Evolutionary conservation across 2,797 vertebrate genomes (phyloP), one percentile per base, ranked within the genome.

Genomic region (Cercopithecus hamlyni): DNA sequence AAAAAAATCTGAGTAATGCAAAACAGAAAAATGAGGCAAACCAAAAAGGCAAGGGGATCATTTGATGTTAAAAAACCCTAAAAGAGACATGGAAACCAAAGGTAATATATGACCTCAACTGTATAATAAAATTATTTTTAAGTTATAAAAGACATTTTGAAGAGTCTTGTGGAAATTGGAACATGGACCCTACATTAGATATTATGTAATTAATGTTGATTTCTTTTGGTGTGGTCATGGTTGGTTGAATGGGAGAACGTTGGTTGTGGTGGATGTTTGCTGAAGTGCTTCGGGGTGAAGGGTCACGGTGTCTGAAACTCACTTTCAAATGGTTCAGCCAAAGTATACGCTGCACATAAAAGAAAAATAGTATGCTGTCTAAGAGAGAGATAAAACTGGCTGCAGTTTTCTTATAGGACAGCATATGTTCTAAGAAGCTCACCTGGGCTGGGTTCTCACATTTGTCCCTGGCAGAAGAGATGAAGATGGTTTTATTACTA

Each of bases 291-390:
- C 19, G 17, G 22, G 48, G 30, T 45, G n/a, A 75, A 67, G 20
- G 20, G 39, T 87, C 58, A 76, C 0, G 3, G 24, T 7, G 22
- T 61, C 80, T 55, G 39, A 52, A 88, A 50, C 15, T 22, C 58
- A 58, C 39, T 87, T 81, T 27, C 50, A 55, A 45, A 48, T 48
- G 36, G 12, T n/a, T 79, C 72, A 22, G 33, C 57, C 39, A 87
- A 67, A 67, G 80, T 22, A 13, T 8, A 48, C 0, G 0, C 4
- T 2, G 0, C 3, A 52, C 0, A 3, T 24, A 14, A 10, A 77
- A 80, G 81, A 22, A 88, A 61, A 83, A 39, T 5, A 39, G 20
- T 11, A 1, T 2, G 14, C 24, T 22, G 26, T n/a, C 41, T 64
- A 19, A 45, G 13, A 55, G 36, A 20, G 36, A 27, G 27, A 39